Evolutionary conservation across 2,888 invertebrate genomes (phyloP), one percentile per base, ranked within the genome.

Genomic region (Tetragonisca angustula): DNA sequence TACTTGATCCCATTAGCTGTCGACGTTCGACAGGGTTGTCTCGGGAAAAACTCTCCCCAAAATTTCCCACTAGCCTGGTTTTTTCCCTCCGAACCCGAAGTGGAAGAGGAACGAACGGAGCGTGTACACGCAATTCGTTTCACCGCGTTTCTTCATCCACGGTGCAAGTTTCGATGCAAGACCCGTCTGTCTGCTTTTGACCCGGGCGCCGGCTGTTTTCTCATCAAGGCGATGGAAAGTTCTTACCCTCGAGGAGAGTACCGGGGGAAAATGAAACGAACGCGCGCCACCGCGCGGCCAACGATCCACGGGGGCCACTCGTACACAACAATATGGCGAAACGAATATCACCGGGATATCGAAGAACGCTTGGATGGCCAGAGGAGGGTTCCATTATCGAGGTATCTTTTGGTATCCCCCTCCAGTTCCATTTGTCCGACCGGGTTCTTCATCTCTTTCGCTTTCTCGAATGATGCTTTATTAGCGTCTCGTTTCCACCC

Each of bases 301-400:
- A 62, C 81, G 65, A 54, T 13, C 19, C 81, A 50, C 64, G 13
- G 64, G 59, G 59, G 11, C 61, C 43, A 27, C 49, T 56, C 62
- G 50, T 64, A 9, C 43, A n/a, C 43, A n/a, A 83, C 83, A 83
- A 81, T 83, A 81, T 83, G 81, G 81, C 81, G 83, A 76, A 73
- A 76, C 72, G 84, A 72, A 64, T 75, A 83, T 69, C 75, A 61
- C 64, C 54, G 71, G 64, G 76, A 68, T 72, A 83, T 71, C 75
- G 36, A 68, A 19, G 68, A 79, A 72, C 83, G 79, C 75, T 84
- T 68, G 71, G 62, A 62, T 68, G 59, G 59, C 72, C 76, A 75
- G 54, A 21, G 59, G 54, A 24, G 52, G 80, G 80, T 78, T 81
- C 84, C 84, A 81, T 85, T 84, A 78, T 85, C 84, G 76, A 59